These are phyloP conservation scores for Tortricodes alternella DNA, from an alignment of 2,888 invertebrate species.

Conservation along the genomic window DNA sequence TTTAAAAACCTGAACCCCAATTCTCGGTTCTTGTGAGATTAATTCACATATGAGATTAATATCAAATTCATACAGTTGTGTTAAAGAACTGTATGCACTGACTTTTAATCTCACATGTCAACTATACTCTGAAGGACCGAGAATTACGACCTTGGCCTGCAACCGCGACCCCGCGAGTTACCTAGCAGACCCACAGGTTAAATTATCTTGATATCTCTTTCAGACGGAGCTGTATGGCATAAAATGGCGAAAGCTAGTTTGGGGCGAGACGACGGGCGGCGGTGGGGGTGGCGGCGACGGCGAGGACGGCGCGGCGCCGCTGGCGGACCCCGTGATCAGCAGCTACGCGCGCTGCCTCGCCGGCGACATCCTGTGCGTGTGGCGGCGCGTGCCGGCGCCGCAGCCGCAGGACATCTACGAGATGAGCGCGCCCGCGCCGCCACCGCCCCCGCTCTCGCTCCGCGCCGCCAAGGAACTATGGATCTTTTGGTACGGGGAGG, in stretches of 20 bases:
- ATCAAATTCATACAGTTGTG: too few relatives aligned
- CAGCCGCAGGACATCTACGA: conserved; percentile 76
- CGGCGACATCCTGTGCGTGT: conserved; percentile 98
- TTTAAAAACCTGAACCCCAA: too few relatives aligned
- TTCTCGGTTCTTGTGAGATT: too few relatives aligned
- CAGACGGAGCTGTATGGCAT: conserved; percentile 99
- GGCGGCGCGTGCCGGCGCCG: conserved; percentile 92
- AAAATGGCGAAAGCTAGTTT: conserved; percentile 98
- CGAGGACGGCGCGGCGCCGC: conserved; percentile 84
- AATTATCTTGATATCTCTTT: conserved; percentile 52
- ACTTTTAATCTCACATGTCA: too few relatives aligned
- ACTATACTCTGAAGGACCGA: too few relatives aligned
- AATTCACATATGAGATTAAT: too few relatives aligned
- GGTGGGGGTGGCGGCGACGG: conserved; percentile 71
- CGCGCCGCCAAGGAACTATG: conserved; percentile 98
- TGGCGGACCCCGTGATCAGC: conserved; percentile 94
- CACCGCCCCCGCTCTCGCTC: conserved; percentile 90
- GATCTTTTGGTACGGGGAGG: conserved; percentile 99
- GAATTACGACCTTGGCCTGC: too few relatives aligned
- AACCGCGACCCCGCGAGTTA: too few relatives aligned
- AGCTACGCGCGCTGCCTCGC: conserved; percentile 95
- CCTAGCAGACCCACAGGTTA: too few relatives aligned
- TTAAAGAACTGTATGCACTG: too few relatives aligned
- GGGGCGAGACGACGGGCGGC: conserved; percentile 84
- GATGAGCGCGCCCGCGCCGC: conserved; percentile 78